A percentile compares a stretch with the other conserved stretches of the same genome.
These are phyloP conservation scores for Chrysogorgia sp. DNA, from an alignment of 92 coral and sea anemone genomes.

Conservation along the genomic window DNA sequence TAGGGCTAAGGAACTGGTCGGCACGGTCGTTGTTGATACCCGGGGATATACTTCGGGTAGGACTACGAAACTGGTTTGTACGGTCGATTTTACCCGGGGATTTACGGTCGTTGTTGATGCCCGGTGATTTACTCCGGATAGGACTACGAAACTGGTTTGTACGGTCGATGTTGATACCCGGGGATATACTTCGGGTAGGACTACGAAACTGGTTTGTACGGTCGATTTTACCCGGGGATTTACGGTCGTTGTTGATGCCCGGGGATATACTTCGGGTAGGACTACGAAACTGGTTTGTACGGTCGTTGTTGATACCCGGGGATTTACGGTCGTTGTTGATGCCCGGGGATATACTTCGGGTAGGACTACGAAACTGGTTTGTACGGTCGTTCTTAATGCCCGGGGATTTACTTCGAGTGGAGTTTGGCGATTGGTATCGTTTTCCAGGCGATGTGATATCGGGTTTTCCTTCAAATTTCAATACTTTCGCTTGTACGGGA, in stretches of 20 bases:
- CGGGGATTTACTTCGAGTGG: neutral
- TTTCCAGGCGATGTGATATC: neutral
- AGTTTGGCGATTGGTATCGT: neutral
- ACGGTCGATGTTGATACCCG: neutral
- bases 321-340: conserved; percentile 11
- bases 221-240: too few species aligned
- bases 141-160: neutral
- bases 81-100: conserved; percentile 7
- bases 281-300: neutral
- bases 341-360: conserved; percentile 15
- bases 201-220: neutral
- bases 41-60: too few species aligned
- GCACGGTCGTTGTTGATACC: too few species aligned
- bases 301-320: neutral
- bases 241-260: neutral
- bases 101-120: conserved; percentile 1
- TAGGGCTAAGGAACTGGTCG: too few species aligned
- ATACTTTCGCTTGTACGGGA: conserved; percentile 21
- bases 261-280: conserved; percentile 2
- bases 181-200: conserved; percentile 18
- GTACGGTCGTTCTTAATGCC: neutral
- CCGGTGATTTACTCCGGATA: conserved; percentile 20
- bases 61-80: too few species aligned
- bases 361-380: neutral
- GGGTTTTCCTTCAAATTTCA: conserved; percentile 22